Conservation (phyloP, 2,113 vertebrate genomes). For the Procavia capensis region DNA sequence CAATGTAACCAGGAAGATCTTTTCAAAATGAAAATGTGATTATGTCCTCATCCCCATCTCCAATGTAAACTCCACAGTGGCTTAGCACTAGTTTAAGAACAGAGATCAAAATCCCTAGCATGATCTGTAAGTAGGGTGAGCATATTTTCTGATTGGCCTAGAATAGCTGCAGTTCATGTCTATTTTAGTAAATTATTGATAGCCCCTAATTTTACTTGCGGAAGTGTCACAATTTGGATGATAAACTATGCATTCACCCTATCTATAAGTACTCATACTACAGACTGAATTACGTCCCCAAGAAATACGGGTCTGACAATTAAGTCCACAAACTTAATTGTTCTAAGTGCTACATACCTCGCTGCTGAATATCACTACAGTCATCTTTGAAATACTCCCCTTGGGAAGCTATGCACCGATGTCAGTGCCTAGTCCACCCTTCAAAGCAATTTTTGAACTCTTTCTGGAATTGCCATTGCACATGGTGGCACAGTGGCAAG, state of each 20-base stretch:
- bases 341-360: too few species aligned
- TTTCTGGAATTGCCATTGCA: too few species aligned
- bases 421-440: too few species aligned
- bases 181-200: neutral
- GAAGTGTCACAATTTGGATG: neutral
- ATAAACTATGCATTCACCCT: neutral
- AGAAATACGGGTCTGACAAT: too few species aligned
- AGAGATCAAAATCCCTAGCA: neutral
- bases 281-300: too few species aligned
- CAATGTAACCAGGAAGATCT: slow-evolving; percentile 26
- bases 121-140: neutral
- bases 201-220: neutral
- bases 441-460: too few species aligned
- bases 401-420: too few species aligned
- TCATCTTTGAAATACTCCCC: too few species aligned
- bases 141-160: neutral
- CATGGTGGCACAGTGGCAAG: too few species aligned
- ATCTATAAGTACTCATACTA: neutral
- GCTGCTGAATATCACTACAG: too few species aligned
- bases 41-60: neutral
- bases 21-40: slow-evolving; percentile 1
- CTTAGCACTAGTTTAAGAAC: neutral
- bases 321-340: too few species aligned
- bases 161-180: neutral
- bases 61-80: neutral